Percentiles rank a stretch among this genome's conserved stretches.
These are phyloP conservation scores for Osmerus mordax DNA, from an alignment of 2,113 vertebrate species.

Conservation along the genomic window DNA sequence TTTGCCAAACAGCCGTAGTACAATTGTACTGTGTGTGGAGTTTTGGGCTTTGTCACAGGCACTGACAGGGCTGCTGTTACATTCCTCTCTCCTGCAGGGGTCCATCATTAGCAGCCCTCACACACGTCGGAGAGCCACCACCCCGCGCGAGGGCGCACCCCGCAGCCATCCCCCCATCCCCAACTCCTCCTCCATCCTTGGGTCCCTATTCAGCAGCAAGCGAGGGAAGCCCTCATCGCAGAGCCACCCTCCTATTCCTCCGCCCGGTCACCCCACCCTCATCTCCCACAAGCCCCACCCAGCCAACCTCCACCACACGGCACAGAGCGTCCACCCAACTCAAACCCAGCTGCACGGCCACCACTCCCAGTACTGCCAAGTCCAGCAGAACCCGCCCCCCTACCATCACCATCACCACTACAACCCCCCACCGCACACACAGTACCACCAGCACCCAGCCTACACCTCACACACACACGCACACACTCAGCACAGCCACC, in stretches of 20 bases:
- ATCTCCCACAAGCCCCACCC: constrained; percentile 78
- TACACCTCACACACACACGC: constrained; percentile 69
- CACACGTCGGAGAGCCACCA: constrained; percentile 85
- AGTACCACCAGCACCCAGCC: constrained; percentile 77
- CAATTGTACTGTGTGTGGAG: constrained; percentile 13
- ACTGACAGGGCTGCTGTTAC: constrained; percentile 42
- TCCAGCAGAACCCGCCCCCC: constrained; percentile 85
- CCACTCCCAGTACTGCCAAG: constrained; percentile 79
- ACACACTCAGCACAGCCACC: constrained; percentile 63
- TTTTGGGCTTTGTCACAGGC: neutral
- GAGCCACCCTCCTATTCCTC: constrained; percentile 70
- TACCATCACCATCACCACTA: constrained; percentile 94
- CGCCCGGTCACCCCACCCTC: constrained; percentile 71
- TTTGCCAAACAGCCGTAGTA: neutral
- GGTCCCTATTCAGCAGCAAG: constrained; percentile 89
- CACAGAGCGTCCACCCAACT: constrained; percentile 62
- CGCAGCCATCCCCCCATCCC: constrained; percentile 82
- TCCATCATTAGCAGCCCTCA: constrained; percentile 99
- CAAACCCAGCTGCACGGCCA: constrained; percentile 74
- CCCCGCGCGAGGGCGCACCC: constrained; percentile 82
- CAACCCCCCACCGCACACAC: constrained; percentile 82
- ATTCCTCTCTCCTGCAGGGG: constrained; percentile 79
- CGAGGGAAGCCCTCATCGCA: constrained; percentile 82
- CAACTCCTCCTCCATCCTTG: constrained; percentile 85
- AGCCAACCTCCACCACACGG: constrained; percentile 78